Evolutionary conservation across 2,888 invertebrate species (phyloP), one percentile per base, ranked within the genome.

Genomic region (Microctonus brassicae): DNA sequence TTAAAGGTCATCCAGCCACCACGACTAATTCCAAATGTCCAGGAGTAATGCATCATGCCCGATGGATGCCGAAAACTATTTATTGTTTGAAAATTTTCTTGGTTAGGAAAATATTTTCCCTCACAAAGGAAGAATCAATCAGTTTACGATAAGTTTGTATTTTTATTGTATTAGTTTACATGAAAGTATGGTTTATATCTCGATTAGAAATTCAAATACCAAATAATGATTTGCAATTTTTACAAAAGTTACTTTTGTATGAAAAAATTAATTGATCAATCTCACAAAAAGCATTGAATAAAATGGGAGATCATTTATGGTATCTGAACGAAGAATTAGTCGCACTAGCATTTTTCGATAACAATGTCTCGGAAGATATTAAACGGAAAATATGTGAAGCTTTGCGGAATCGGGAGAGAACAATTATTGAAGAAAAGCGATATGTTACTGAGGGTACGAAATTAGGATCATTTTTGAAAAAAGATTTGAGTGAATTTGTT

Each of bases 1-100:
- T 81, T 13, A 78, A 77, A 20, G 75, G 67, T 10, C 39, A 24
- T 64, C 75, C 75, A 69, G 57, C 53, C 13, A 7, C 29, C n/a
- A 65, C 60, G 1, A 34, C 60, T 22, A 53, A 10, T 17, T 76
- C 75, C 62, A 66, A 67, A 29, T 55, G 26, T 64, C 77, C 77
- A 34, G 82, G 80, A 69, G 76, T 79, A n/a, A 69, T 78, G 36
- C 81, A 79, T 34, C 79, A 80, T 68, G 80, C 82, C 9, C 57
- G 80, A 34, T 83, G 81, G 79, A 79, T 82, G 78, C 53, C 79
- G 0, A 82, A 81, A 71, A 79, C 77, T 7, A 76, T 81, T 55
- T 61, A 69, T 26, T 29, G 66, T 17, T 55, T 66, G 36, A 66
- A 66, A 66, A 57, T 66, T 36, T 81, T 68, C 63, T 42, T 82